phyloP scores from a whole-genome alignment of 2,888 invertebrate genomes.

The Campoplex capitator region DNA sequence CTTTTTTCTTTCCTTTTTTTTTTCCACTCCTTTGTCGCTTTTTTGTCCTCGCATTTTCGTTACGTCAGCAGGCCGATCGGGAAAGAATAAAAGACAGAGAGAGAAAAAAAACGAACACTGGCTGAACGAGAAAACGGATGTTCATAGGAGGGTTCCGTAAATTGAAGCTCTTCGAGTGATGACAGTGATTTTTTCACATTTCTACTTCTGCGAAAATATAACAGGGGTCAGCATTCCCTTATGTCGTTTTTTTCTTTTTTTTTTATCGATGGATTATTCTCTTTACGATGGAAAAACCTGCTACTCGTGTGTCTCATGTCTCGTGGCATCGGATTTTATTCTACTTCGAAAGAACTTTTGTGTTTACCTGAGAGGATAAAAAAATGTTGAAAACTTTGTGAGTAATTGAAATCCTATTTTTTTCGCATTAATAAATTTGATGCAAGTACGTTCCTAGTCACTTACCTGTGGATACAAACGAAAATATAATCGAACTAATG shows the following conservation, averaged over 20 bases:
- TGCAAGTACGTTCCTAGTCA: too few relatives aligned
- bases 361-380: neutral
- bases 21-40: constrained; percentile 6
- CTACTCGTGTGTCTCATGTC: neutral
- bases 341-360: neutral
- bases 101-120: neutral
- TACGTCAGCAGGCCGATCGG: constrained; percentile 30
- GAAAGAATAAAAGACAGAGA: constrained; percentile 1
- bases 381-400: neutral
- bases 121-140: constrained; percentile 33
- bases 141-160: constrained; percentile 34
- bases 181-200: constrained; percentile 25
- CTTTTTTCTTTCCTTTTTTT: neutral
- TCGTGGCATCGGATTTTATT: neutral
- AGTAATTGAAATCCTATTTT: neutral
- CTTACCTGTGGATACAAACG: too few relatives aligned
- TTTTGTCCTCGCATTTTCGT: constrained; percentile 48
- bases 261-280: neutral
- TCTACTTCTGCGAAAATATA: constrained; percentile 32
- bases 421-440: neutral
- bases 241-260: neutral
- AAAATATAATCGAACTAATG: neutral
- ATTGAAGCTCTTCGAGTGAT: constrained; percentile 23
- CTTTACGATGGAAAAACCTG: neutral
- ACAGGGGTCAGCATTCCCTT: constrained; percentile 8